Conservation (phyloP, 2,797 vertebrate species). For the Tarsius wallacei region DNA sequence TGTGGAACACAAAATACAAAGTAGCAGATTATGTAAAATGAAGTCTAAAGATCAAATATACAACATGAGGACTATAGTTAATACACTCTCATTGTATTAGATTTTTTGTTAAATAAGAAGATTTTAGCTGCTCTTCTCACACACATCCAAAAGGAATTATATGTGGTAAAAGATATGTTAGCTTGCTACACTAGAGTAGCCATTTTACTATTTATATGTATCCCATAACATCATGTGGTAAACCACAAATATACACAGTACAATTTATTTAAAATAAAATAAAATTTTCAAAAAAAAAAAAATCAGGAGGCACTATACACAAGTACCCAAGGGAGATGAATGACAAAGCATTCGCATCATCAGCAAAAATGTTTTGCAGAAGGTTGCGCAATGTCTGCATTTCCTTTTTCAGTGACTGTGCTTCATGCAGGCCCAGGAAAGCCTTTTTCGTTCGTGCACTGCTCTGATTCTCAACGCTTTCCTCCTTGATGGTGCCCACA, state of each 20-base stretch:
- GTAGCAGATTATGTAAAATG: background rate
- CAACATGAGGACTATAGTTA: background rate
- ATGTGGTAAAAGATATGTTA: background rate
- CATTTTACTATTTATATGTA: background rate
- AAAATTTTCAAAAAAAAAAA: background rate
- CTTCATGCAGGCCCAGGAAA: fast-evolving
- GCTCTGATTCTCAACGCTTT: background rate
- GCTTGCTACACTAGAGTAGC: background rate
- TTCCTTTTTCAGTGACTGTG: fast-evolving
- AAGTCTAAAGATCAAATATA: background rate
- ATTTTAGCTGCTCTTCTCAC: background rate
- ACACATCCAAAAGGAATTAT: too few relatives aligned
- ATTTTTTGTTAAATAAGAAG: background rate
- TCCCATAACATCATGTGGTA: background rate
- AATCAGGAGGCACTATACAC: background rate
- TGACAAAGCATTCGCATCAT: background rate
- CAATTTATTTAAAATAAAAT: background rate
- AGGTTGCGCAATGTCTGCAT: fast-evolving
- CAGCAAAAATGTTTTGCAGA: too few relatives aligned
- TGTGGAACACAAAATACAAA: background rate
- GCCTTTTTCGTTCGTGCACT: too few relatives aligned
- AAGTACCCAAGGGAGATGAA: background rate
- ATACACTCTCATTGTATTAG: background rate
- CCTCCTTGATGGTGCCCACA: fast-evolving
- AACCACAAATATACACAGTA: background rate